Percentiles rank a stretch among this genome's conserved stretches.
Evolutionary conservation across 2,113 vertebrate genomes (phyloP).

Genomic region (Anas platyrhynchos): DNA sequence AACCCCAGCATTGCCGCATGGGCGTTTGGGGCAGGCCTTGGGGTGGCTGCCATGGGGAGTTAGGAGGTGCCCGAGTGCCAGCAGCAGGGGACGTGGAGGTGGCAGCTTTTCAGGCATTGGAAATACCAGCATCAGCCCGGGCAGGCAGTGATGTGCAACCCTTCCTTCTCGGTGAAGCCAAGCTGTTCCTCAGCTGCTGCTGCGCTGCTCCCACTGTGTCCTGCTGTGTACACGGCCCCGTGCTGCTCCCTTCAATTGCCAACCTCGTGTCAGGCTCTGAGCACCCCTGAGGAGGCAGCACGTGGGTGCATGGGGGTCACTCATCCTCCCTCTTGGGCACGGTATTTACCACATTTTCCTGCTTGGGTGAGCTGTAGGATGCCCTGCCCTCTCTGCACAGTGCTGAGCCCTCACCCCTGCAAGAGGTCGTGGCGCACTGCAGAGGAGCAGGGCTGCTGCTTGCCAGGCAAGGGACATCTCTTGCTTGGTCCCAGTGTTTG

Average conservation of each 20-base stretch:
- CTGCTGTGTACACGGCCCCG: background rate
- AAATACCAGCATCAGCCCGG: constrained; percentile 69
- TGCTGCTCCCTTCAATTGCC: constrained; percentile 65
- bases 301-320: accelerated
- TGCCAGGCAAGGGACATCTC: background rate
- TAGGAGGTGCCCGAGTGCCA: background rate
- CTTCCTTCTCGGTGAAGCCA: constrained; percentile 58
- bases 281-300: background rate
- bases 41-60: background rate
- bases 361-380: background rate
- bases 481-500: background rate
- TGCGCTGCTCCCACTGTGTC: constrained; percentile 40
- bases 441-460: constrained; percentile 8
- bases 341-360: background rate
- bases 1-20: background rate
- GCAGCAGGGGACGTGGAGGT: constrained; percentile 71
- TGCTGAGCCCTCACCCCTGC: background rate
- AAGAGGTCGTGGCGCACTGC: background rate
- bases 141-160: constrained; percentile 71
- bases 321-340: background rate
- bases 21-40: background rate
- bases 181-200: constrained; percentile 71
- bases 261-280: background rate
- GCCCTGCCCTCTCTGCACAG: background rate
- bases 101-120: constrained; percentile 71